phyloP scores from a whole-genome alignment of 2,113 vertebrate genomes.

The Pachypanchax playfairii region DNA sequence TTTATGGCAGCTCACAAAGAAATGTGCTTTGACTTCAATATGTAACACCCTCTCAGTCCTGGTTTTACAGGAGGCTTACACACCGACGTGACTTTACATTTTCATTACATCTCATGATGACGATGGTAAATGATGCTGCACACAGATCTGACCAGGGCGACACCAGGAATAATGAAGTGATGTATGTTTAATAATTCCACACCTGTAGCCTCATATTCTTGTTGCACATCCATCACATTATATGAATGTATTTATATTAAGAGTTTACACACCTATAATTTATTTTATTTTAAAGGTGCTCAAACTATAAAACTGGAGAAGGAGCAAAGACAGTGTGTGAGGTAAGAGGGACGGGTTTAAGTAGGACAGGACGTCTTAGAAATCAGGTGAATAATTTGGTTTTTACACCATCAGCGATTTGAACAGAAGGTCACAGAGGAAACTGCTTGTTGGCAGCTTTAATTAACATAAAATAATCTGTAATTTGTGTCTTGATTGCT shows the following conservation, averaged over 20 bases:
- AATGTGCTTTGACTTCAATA: constrained; percentile 46
- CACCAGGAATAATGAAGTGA: constrained; percentile 46
- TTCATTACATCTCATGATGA: constrained; percentile 44
- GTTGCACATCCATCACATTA: neutral
- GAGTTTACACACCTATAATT: neutral
- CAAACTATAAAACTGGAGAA: neutral
- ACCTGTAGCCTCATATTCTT: neutral
- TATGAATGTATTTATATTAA: neutral
- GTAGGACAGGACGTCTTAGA: neutral
- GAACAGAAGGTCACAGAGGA: neutral
- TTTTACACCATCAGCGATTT: neutral
- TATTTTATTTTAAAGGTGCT: neutral
- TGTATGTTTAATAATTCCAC: constrained; percentile 10
- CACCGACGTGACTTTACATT: constrained; percentile 41
- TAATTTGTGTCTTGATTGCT: neutral
- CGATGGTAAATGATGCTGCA: constrained; percentile 22
- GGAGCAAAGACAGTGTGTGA: neutral
- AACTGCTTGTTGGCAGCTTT: neutral
- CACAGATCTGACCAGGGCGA: constrained; percentile 50
- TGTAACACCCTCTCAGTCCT: constrained; percentile 39
- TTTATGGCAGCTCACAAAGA: constrained; percentile 48
- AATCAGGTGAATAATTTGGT: neutral
- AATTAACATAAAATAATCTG: neutral
- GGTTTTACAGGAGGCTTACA: constrained; percentile 49
- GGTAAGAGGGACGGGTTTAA: neutral